These are phyloP conservation scores for Beroe forskalii DNA, from an alignment of 37 sponge, comb jelly and placozoan species.

Conservation along the genomic window DNA sequence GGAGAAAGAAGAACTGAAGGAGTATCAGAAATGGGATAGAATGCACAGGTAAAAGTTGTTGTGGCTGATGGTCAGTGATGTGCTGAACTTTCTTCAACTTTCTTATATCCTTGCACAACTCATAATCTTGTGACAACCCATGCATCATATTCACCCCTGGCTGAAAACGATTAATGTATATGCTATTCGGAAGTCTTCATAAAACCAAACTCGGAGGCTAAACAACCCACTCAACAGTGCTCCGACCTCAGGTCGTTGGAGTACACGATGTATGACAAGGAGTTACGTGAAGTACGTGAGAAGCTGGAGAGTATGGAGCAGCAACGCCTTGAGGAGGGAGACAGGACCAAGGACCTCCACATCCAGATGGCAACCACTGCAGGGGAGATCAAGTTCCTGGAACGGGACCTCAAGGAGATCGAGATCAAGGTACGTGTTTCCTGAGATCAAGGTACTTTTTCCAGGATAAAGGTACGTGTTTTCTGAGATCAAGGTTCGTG, in stretches of 20 bases:
- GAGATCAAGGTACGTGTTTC: background rate
- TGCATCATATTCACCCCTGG: no score
- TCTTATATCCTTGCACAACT: no score
- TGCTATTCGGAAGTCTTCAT: no score
- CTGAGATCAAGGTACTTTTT: no score
- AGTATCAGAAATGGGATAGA: conserved; percentile 93
- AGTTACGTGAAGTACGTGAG: conserved; percentile 79
- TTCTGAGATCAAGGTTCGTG: no score
- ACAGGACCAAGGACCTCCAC: conserved; percentile 47
- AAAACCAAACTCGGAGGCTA: no score
- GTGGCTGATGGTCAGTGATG: no score
- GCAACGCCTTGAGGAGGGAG: conserved; percentile 44
- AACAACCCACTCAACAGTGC: no score
- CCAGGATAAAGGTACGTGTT: no score
- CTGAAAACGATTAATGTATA: no score
- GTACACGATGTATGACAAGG: conserved; percentile 95
- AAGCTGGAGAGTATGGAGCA: conserved; percentile 70
- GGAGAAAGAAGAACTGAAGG: conserved; percentile 92
- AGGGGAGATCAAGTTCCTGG: conserved; percentile 69
- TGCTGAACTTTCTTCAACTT: no score
- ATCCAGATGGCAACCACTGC: conserved; percentile 39
- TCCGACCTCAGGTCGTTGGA: conserved; percentile 71
- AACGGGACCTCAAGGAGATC: conserved; percentile 74
- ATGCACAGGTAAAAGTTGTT: conserved; percentile 65
- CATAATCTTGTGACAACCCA: no score